These are phyloP conservation scores for Drosophila insularis DNA, from an alignment of 1,140 invertebrate genomes.

Conservation along the genomic window DNA sequence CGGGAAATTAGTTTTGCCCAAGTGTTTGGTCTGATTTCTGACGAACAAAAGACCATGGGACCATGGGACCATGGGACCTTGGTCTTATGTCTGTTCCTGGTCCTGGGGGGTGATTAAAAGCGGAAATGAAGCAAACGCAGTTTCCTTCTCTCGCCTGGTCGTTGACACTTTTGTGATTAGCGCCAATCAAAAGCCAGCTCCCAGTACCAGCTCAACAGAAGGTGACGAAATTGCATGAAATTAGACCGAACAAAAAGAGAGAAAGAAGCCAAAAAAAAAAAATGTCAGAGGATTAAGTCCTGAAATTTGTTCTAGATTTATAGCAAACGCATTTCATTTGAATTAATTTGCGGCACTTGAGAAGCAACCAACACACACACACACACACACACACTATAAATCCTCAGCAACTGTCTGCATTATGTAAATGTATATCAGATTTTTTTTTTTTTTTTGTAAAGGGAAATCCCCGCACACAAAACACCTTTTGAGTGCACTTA, in stretches of 20 bases:
- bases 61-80: neutral
- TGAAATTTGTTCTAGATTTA: constrained; percentile 22
- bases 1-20: constrained; percentile 73
- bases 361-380: constrained; percentile 63
- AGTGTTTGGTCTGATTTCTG: constrained; percentile 61
- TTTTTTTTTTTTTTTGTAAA: constrained; percentile 2
- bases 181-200: constrained; percentile 52
- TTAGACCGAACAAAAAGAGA: constrained; percentile 37
- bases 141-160: constrained; percentile 30
- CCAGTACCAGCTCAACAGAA: constrained; percentile 33
- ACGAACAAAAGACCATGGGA: constrained; percentile 45
- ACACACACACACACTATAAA: constrained; percentile 52
- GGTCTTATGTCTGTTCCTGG: neutral
- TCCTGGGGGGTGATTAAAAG: constrained; percentile 65
- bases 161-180: constrained; percentile 73
- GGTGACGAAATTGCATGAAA: constrained; percentile 68
- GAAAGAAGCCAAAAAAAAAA: constrained; percentile 7
- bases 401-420: constrained; percentile 46
- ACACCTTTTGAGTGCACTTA: constrained; percentile 74
- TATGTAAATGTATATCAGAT: constrained; percentile 55
- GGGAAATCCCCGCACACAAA: too few species aligned
- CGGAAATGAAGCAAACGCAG: constrained; percentile 71
- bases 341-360: constrained; percentile 78
- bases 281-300: constrained; percentile 52
- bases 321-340: constrained; percentile 67